Base-by-base conservation (phyloP, 2,888 invertebrate genomes). In the Stictocephala bisonia region DNA sequence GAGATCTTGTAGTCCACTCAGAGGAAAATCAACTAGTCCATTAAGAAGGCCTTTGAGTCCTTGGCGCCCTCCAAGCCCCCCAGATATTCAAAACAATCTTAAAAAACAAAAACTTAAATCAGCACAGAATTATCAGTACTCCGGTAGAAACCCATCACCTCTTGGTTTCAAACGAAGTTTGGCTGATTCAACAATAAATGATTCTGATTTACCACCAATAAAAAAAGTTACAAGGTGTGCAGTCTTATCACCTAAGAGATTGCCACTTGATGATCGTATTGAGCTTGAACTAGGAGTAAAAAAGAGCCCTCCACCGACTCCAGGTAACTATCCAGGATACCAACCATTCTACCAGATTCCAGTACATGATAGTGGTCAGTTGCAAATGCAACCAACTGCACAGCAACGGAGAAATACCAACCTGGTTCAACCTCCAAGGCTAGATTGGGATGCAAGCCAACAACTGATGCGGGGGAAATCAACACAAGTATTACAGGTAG, bases 191-290 rank as follows among this genome's bases (percentile, higher is more conserved):
- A 87, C 87, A 3, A 87, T 87, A 69, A 86, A 85, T 77, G 87
- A 87, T 79, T 82, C 83, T 26, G 87, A 87, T 75, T 82, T 86
- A 58, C 80, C 76, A 82, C 3, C 82, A 81, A 74, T 80, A 60
- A 73, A 76, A 79, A 15, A 81, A 79, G 31, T 69, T 75, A 15
- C 81, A 80, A 31, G 81, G 81, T 73, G 74, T 51, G 73, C 77
- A n/a, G 67, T 74, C 40, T 66, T 77, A 15, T 88, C 88, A 0
- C 89, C 89, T 0, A 88, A 87, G 80, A 83, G 89, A 69, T 82
- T 88, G 13, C 87, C 89, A 0, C 83, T 90, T 7, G 89, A 90
- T 75, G 88, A 89, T 77, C 83, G 89, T 80, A 85, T 90, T 73
- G 88, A 87, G 80, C 83, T 87, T 72, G 89, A 88, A 75, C 82